These are phyloP conservation scores for Hemaris fuciformis DNA, from an alignment of 2,888 invertebrate genomes.

Conservation along the genomic window DNA sequence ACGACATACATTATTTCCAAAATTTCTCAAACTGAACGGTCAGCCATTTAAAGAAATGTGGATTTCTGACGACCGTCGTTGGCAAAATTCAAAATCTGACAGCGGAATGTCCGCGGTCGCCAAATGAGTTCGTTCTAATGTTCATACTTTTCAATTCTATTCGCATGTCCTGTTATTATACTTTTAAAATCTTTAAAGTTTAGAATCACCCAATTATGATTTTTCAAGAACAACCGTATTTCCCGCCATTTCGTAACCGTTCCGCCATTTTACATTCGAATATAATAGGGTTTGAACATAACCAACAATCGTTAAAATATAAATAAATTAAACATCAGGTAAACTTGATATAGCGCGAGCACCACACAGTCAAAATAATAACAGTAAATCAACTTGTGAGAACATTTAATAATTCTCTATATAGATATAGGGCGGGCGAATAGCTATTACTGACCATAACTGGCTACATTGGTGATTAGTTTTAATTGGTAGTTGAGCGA, in stretches of 20 bases:
- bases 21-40: neutral
- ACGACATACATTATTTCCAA: neutral
- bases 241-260: neutral
- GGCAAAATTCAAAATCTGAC: neutral
- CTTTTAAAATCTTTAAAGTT: too few species aligned
- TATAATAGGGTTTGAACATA: constrained; percentile 3
- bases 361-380: constrained; percentile 17
- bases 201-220: too few species aligned
- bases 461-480: neutral
- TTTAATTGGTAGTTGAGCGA: neutral
- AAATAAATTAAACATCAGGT: constrained; percentile 11
- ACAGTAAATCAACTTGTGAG: constrained; percentile 20
- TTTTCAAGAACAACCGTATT: neutral
- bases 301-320: constrained; percentile 18
- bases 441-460: neutral
- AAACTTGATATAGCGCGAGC: neutral
- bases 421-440: neutral
- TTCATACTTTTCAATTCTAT: neutral
- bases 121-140: neutral
- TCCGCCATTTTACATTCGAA: neutral
- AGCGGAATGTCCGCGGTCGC: neutral
- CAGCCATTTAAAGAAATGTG: neutral
- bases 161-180: neutral
- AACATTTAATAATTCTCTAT: neutral
- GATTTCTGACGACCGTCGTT: neutral